These are phyloP conservation scores for Suncus etruscus DNA, from an alignment of 2,113 vertebrate genomes.

Conservation along the genomic window DNA sequence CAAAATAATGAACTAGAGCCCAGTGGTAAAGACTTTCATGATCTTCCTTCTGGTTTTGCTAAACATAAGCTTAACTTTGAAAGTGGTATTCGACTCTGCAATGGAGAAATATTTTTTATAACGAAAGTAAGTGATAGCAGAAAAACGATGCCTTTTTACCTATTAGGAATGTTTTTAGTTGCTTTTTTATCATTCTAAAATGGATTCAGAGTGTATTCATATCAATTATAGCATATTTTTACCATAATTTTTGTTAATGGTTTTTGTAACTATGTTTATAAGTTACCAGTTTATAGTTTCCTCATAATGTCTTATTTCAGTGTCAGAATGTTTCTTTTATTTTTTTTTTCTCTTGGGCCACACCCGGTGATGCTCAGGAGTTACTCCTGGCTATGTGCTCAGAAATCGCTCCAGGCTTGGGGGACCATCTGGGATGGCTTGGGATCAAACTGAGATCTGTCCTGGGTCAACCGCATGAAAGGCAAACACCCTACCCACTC, in stretches of 20 bases:
- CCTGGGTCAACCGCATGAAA: no score
- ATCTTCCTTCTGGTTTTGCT: not conserved
- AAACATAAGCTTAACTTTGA: constrained; percentile 49
- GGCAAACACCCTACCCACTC: no score
- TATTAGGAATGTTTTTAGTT: not conserved
- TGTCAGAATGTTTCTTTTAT: not conserved
- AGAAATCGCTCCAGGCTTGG: no score
- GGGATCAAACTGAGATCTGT: no score
- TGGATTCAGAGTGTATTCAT: constrained; percentile 37
- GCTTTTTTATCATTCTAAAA: not conserved
- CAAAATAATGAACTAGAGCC: not conserved
- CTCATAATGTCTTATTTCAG: not conserved
- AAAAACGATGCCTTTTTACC: constrained; percentile 19
- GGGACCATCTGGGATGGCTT: no score
- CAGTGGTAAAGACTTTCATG: not conserved
- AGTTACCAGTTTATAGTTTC: not conserved
- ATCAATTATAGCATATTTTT: not conserved
- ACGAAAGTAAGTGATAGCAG: constrained; percentile 80
- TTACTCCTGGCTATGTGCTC: no score
- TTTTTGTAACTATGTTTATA: not conserved
- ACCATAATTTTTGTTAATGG: not conserved
- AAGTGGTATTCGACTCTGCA: constrained; percentile 88
- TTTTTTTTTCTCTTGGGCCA: no score
- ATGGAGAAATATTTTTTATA: constrained; percentile 93
- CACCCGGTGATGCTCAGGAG: no score